These are phyloP conservation scores for Yasuhikotakia modesta DNA, from an alignment of 2,797 vertebrate species.

Conservation along the genomic window DNA sequence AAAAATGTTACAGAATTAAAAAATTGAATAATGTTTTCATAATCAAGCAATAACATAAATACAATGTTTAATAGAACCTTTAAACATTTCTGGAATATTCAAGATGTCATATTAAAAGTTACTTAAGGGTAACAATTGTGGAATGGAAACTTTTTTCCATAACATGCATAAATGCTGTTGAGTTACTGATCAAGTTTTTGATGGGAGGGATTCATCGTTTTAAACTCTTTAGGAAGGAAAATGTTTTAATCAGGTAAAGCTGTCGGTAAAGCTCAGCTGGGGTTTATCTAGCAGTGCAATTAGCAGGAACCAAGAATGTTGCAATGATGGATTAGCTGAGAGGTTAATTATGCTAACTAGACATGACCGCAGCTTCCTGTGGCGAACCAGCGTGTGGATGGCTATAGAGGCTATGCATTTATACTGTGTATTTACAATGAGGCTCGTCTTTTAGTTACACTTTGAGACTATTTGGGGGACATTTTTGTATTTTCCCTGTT, in stretches of 20 bases:
- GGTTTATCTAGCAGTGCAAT: constrained; percentile 53
- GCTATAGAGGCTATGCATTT: background rate
- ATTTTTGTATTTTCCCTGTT: no score
- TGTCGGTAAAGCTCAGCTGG: constrained; percentile 47
- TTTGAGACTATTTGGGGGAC: background rate
- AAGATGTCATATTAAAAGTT: no score
- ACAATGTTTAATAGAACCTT: no score
- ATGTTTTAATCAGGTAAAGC: constrained; percentile 56
- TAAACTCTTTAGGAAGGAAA: constrained; percentile 49
- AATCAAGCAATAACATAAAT: no score
- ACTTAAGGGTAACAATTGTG: no score
- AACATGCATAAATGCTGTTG: constrained; percentile 3
- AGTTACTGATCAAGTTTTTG: background rate
- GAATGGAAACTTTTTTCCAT: no score
- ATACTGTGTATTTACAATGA: background rate
- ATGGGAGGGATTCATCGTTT: constrained; percentile 10
- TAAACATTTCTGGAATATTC: no score
- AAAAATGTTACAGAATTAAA: no score
- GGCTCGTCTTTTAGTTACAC: background rate
- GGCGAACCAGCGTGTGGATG: constrained; percentile 1
- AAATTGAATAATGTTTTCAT: no score
- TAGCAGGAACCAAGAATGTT: constrained; percentile 36
- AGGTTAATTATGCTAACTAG: constrained; percentile 59
- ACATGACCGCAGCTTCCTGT: constrained; percentile 52
- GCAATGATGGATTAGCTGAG: constrained; percentile 57